Percentiles rank a stretch among this genome's conserved stretches.
These are phyloP conservation scores for Chaetodon trifasciatus DNA, from an alignment of 2,797 vertebrate genomes.

Conservation along the genomic window DNA sequence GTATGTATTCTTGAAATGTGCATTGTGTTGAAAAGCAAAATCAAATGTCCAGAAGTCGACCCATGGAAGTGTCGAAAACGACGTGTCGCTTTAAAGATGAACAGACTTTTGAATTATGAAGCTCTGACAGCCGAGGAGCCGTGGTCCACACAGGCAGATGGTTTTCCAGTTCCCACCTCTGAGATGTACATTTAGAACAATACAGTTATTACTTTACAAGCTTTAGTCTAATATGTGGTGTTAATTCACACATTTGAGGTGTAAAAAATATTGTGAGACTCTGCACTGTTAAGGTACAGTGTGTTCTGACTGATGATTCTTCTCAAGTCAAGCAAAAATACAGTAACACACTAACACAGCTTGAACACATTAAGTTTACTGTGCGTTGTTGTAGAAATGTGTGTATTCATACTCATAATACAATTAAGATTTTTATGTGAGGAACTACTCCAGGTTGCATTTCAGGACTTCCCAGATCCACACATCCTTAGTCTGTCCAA, in stretches of 20 bases:
- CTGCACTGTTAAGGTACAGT: not conserved
- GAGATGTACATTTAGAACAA: not conserved
- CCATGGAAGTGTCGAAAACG: not conserved
- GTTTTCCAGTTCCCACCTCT: slow-evolving; percentile 17
- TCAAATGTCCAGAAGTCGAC: not conserved
- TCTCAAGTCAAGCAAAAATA: not conserved
- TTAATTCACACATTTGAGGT: not conserved
- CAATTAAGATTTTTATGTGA: not conserved
- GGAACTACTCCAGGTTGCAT: not conserved
- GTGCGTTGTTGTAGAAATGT: too few species aligned
- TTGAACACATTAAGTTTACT: too few species aligned
- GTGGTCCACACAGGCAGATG: slow-evolving; percentile 26
- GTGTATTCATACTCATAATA: not conserved
- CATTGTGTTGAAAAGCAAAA: slow-evolving; percentile 19
- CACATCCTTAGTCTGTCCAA: not conserved
- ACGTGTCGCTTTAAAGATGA: not conserved
- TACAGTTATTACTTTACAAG: not conserved
- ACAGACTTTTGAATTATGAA: not conserved
- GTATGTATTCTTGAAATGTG: not conserved
- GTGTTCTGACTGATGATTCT: too few species aligned
- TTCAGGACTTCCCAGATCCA: not conserved
- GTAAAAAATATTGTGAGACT: not conserved
- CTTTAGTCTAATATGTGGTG: not conserved
- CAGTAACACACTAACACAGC: not conserved
- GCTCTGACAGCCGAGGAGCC: slow-evolving; percentile 33